Percentiles rank a stretch among this genome's conserved stretches.
phyloP scores from a whole-genome alignment of 1,140 invertebrate genomes.

The Lasioglossum albipes region DNA sequence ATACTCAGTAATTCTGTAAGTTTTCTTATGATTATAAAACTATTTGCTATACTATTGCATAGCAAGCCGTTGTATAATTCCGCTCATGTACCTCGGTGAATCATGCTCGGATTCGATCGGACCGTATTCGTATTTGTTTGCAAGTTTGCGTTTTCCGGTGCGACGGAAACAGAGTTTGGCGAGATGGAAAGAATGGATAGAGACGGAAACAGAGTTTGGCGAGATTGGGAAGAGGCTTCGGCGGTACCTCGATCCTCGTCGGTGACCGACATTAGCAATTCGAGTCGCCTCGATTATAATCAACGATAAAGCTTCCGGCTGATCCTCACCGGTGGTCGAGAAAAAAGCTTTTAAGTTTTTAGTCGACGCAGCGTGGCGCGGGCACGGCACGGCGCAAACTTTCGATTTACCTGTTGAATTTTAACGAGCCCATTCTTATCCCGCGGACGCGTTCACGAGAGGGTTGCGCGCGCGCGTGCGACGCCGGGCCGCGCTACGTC shows the following conservation, averaged over 20 bases:
- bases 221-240: too few relatives aligned
- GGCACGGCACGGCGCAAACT: slow-evolving; percentile 23
- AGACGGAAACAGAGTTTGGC: too few relatives aligned
- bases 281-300: slow-evolving; percentile 45
- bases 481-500: not conserved
- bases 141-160: too few relatives aligned
- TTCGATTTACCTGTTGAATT: slow-evolving; percentile 58
- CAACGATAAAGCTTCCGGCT: slow-evolving; percentile 29
- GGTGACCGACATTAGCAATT: slow-evolving; percentile 21
- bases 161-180: too few relatives aligned
- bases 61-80: too few relatives aligned
- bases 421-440: slow-evolving; percentile 55
- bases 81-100: too few relatives aligned
- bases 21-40: too few relatives aligned
- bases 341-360: slow-evolving; percentile 41
- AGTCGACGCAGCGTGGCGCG: not conserved
- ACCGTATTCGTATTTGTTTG: too few relatives aligned
- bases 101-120: too few relatives aligned
- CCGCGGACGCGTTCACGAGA: slow-evolving; percentile 7
- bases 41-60: too few relatives aligned
- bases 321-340: not conserved
- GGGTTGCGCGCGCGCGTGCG: not conserved
- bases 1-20: too few relatives aligned
- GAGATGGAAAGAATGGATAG: too few relatives aligned
- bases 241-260: not conserved